Percentiles rank a stretch among this genome's conserved stretches.
phyloP scores from a whole-genome alignment of 2,113 vertebrate genomes.

The Myotis yumanensis region DNA sequence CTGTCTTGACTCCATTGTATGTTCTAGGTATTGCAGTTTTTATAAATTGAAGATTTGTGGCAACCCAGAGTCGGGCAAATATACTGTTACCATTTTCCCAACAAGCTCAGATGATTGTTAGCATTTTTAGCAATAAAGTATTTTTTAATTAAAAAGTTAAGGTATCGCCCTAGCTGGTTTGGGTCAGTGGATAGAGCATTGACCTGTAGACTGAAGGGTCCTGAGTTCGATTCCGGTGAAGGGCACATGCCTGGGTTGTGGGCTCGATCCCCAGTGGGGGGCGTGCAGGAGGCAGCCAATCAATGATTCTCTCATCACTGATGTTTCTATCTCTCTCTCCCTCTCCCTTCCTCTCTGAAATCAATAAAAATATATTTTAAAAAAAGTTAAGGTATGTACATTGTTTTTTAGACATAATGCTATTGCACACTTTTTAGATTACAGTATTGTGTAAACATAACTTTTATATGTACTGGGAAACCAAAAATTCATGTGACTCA shows the following conservation, averaged over 20 bases:
- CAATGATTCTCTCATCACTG: too few relatives aligned
- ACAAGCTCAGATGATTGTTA: background rate
- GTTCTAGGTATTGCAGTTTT: background rate
- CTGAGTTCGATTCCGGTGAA: too few relatives aligned
- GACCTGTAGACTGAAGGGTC: too few relatives aligned
- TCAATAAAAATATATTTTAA: too few relatives aligned
- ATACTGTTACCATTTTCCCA: background rate
- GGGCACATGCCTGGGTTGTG: too few relatives aligned
- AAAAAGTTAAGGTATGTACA: background rate
- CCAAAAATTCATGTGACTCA: background rate
- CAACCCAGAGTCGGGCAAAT: background rate
- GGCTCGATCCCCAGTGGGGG: too few relatives aligned
- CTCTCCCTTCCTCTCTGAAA: too few relatives aligned
- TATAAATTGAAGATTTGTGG: background rate
- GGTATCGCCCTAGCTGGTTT: background rate
- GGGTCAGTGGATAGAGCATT: too few relatives aligned
- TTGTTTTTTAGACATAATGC: background rate
- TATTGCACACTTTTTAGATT: background rate
- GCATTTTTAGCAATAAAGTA: background rate
- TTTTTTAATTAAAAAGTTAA: background rate
- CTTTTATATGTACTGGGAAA: background rate
- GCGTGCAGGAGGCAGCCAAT: too few relatives aligned
- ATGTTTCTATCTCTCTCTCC: too few relatives aligned
- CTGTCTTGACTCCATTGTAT: too few relatives aligned
- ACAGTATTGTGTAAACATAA: background rate